phyloP scores from a whole-genome alignment of 2,797 vertebrate species.

The Argentina silus region DNA sequence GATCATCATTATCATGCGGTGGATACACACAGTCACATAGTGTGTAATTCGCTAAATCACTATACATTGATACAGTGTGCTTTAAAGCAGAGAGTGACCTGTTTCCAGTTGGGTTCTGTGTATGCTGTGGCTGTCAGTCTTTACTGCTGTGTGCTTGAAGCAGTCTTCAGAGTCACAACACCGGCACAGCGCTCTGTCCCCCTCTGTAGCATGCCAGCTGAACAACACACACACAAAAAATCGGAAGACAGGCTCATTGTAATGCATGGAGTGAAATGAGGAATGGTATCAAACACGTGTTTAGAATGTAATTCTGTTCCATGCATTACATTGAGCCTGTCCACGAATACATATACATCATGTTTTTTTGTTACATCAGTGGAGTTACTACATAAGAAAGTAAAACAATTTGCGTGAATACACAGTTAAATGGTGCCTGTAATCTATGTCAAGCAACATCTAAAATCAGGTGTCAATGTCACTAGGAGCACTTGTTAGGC shows the following conservation, averaged over 20 bases:
- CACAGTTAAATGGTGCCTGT: background rate
- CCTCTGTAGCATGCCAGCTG: constrained; percentile 62
- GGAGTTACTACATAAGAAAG: background rate
- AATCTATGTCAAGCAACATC: background rate
- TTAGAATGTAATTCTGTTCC: no score
- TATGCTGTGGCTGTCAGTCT: background rate
- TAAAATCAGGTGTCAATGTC: background rate
- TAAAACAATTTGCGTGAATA: background rate
- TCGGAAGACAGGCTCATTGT: no score
- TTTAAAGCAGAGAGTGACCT: constrained; percentile 20
- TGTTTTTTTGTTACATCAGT: background rate
- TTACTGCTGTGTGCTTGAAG: background rate
- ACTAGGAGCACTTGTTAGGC: background rate
- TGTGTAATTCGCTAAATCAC: background rate
- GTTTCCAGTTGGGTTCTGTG: constrained; percentile 11
- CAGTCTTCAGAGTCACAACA: constrained; percentile 57
- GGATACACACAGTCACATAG: background rate
- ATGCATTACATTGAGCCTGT: no score
- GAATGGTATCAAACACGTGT: no score
- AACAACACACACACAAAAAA: constrained; percentile 35
- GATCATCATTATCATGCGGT: background rate
- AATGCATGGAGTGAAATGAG: no score
- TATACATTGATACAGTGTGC: background rate
- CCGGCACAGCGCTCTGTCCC: constrained; percentile 49
- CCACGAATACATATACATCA: no score